phyloP scores from a whole-genome alignment of 2,888 invertebrate species.

The Yponomeuta sedellus region DNA sequence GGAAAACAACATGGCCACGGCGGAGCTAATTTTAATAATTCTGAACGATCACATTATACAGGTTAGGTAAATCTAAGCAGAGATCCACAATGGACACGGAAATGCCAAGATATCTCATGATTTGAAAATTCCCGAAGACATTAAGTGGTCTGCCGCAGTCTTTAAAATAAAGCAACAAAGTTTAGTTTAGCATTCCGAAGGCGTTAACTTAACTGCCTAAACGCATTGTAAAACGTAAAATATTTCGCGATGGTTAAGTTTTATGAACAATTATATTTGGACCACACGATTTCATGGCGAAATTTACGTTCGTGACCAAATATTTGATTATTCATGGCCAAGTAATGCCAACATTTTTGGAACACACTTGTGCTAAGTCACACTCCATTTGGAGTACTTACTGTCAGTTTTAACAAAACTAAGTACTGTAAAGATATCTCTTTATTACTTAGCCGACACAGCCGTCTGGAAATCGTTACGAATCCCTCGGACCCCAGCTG shows the following conservation, averaged over 20 bases:
- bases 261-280: not conserved
- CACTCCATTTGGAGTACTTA: not conserved
- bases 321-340: not conserved
- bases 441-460: too few relatives aligned
- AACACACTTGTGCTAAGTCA: constrained; percentile 8
- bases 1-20: too few relatives aligned
- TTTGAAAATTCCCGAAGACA: not conserved
- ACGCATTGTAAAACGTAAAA: not conserved
- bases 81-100: too few relatives aligned
- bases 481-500: too few relatives aligned
- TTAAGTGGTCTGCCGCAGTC: not conserved
- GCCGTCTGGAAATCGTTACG: too few relatives aligned
- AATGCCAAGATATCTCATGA: not conserved
- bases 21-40: too few relatives aligned
- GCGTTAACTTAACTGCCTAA: not conserved
- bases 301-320: not conserved
- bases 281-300: not conserved
- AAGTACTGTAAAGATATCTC: too few relatives aligned
- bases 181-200: not conserved
- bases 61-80: too few relatives aligned
- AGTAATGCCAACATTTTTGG: not conserved
- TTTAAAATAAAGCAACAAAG: not conserved
- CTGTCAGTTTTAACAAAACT: not conserved
- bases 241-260: not conserved
- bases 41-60: too few relatives aligned